Conservation (phyloP, 2,888 invertebrate genomes). For the Torymus tubicola region DNA sequence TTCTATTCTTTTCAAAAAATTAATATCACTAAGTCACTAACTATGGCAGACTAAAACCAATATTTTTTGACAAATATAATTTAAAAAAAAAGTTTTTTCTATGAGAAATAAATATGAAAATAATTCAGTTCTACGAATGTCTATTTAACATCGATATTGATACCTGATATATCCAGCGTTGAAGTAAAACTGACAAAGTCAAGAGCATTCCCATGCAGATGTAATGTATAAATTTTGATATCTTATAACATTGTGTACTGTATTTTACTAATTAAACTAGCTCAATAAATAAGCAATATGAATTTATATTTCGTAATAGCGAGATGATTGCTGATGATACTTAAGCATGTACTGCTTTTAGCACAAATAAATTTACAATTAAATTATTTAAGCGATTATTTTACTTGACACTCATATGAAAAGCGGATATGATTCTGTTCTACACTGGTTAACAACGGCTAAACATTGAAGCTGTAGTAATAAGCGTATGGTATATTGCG, state of each 20-base stretch:
- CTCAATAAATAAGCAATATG: conserved; percentile 18
- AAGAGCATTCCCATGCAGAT: conserved; percentile 72
- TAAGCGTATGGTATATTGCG: conserved; percentile 34
- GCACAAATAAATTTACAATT: conserved; percentile 16
- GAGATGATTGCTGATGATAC: background rate
- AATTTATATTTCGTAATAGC: conserved; percentile 3
- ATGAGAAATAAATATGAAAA: conserved; percentile 16
- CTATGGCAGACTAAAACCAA: no score
- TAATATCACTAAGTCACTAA: no score
- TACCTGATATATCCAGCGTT: conserved; percentile 42
- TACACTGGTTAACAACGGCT: conserved; percentile 44
- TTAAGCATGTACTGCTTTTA: conserved; percentile 12
- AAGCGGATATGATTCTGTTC: conserved; percentile 34
- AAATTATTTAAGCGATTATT: conserved; percentile 18
- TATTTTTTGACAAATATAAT: background rate
- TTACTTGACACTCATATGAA: conserved; percentile 33
- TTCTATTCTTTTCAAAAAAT: no score
- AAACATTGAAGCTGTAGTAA: conserved; percentile 43
- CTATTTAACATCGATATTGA: conserved; percentile 34
- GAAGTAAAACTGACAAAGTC: conserved; percentile 48
- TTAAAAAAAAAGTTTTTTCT: background rate
- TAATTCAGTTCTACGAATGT: conserved; percentile 25
- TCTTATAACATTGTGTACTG: conserved; percentile 13
- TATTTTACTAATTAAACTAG: conserved; percentile 30
- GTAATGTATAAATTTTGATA: conserved; percentile 22